Evolutionary conservation across 2,888 invertebrate species (phyloP).

Genomic region (Lithodes maja): DNA sequence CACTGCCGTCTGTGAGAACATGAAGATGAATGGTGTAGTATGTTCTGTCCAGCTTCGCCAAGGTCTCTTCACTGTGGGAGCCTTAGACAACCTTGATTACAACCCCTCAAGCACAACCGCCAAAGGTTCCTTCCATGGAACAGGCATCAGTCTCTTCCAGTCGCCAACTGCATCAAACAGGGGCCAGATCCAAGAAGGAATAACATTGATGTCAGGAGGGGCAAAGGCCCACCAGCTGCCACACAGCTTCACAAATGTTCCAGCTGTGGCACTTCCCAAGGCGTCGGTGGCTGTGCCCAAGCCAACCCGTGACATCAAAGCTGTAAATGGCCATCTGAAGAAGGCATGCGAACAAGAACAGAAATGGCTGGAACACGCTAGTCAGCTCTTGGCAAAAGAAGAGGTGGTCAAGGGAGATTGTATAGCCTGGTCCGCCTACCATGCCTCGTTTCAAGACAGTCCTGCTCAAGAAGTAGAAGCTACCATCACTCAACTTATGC

Average conservation of each 20-base stretch:
- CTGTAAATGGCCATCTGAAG: neutral
- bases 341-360: neutral
- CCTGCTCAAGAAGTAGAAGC: neutral
- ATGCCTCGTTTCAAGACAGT: neutral
- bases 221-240: neutral
- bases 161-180: too few species aligned
- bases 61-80: conserved; percentile 8
- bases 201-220: too few species aligned
- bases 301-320: neutral
- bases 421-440: conserved; percentile 6
- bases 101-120: too few species aligned
- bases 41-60: conserved; percentile 3
- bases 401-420: neutral
- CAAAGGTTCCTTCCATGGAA: too few species aligned
- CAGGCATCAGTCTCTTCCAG: too few species aligned
- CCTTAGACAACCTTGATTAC: neutral
- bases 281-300: conserved; percentile 4
- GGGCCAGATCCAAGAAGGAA: neutral
- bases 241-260: neutral
- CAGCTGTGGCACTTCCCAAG: neutral
- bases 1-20: conserved; percentile 15
- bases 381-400: neutral
- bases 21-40: conserved; percentile 8
- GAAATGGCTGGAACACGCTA: conserved; percentile 6
- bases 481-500: conserved; percentile 4